A percentile compares a stretch with the other conserved stretches of the same genome.
Evolutionary conservation across 2,888 invertebrate genomes (phyloP).

Genomic region (Meiosimyza decipiens): DNA sequence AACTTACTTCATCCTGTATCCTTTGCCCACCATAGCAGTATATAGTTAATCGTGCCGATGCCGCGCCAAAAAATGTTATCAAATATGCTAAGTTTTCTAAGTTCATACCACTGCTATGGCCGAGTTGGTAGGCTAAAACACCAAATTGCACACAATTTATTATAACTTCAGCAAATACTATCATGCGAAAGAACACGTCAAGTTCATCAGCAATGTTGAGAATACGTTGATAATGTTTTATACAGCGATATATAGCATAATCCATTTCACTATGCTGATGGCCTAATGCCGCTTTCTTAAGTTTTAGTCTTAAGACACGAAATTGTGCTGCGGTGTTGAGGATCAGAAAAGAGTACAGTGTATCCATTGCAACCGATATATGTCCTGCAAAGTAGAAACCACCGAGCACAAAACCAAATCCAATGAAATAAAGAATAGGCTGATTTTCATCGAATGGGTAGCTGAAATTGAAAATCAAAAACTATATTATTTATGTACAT

Average conservation of each 20-base stretch:
- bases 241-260: slow-evolving; percentile 22
- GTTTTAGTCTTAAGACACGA: slow-evolving; percentile 39
- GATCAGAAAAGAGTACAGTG: slow-evolving; percentile 41
- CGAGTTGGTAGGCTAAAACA: slow-evolving; percentile 40
- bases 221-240: slow-evolving; percentile 38
- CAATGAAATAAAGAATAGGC: slow-evolving; percentile 29
- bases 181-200: slow-evolving; percentile 35
- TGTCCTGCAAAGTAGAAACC: slow-evolving; percentile 24
- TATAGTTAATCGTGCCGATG: slow-evolving; percentile 41
- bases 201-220: slow-evolving; percentile 25
- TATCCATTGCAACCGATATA: slow-evolving; percentile 32
- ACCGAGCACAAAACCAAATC: slow-evolving; percentile 32
- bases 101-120: slow-evolving; percentile 21
- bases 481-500: no score
- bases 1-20: slow-evolving; percentile 41
- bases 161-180: slow-evolving; percentile 40
- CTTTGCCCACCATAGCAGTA: slow-evolving; percentile 44
- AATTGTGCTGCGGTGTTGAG: slow-evolving; percentile 42
- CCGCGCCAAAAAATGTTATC: slow-evolving; percentile 35
- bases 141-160: slow-evolving; percentile 40
- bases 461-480: slow-evolving; percentile 21
- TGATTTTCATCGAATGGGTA: slow-evolving; percentile 27
- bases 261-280: slow-evolving; percentile 4
- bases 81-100: slow-evolving; percentile 31
- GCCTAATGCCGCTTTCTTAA: slow-evolving; percentile 18